phyloP scores from a whole-genome alignment of 2,797 vertebrate genomes.

The Lithobates pipiens region DNA sequence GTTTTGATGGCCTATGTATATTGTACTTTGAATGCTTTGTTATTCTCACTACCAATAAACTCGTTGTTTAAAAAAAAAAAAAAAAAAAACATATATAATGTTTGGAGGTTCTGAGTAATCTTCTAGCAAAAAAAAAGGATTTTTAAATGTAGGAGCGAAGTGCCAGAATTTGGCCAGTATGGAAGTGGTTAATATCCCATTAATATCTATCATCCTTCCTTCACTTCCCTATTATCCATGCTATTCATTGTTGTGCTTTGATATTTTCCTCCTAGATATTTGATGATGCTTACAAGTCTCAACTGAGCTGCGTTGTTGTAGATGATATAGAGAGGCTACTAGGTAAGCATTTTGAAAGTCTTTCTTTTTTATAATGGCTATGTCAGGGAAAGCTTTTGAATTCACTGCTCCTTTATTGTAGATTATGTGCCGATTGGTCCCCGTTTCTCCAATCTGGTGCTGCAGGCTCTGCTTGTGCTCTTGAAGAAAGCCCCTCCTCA shows the following conservation, averaged over 20 bases:
- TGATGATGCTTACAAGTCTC: slow-evolving; percentile 96
- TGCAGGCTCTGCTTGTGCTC: slow-evolving; percentile 92
- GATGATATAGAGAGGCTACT: slow-evolving; percentile 93
- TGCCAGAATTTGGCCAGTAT: too few relatives aligned
- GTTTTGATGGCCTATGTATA: too few relatives aligned
- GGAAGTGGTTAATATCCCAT: too few relatives aligned
- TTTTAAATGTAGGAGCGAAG: too few relatives aligned
- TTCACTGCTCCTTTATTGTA: slow-evolving; percentile 69
- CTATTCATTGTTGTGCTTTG: not conserved
- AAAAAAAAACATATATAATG: too few relatives aligned
- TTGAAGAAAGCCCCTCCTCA: slow-evolving; percentile 93
- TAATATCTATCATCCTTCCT: too few relatives aligned
- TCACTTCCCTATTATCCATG: not conserved
- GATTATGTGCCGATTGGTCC: slow-evolving; percentile 96
- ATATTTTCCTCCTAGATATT: slow-evolving; percentile 82
- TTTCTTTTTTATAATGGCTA: not conserved
- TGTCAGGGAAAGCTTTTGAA: not conserved
- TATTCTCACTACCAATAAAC: too few relatives aligned
- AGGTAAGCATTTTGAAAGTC: slow-evolving; percentile 76
- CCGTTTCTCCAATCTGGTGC: slow-evolving; percentile 93
- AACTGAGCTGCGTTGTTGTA: slow-evolving; percentile 95
- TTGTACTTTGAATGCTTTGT: too few relatives aligned
- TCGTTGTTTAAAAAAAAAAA: too few relatives aligned
- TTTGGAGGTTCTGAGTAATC: too few relatives aligned
- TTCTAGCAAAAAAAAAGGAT: too few relatives aligned